Conservation (phyloP, 2,888 invertebrate species). For the Idaea dimidiata region DNA sequence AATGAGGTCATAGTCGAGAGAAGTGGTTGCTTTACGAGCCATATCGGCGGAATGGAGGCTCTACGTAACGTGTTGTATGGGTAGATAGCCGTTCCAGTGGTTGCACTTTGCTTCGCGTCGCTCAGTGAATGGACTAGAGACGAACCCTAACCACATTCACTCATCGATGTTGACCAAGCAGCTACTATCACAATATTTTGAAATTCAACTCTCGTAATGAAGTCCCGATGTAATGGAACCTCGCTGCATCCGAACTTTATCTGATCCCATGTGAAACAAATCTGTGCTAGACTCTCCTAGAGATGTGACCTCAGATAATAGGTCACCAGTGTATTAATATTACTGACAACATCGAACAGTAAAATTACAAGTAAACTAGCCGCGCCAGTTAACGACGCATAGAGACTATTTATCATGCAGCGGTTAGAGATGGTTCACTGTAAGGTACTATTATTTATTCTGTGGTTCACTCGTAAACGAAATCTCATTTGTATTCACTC, state of each 20-base stretch:
- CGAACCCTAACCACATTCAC: constrained; percentile 28
- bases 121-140: constrained; percentile 49
- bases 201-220: constrained; percentile 60
- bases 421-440: constrained; percentile 46
- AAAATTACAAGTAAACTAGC: constrained; percentile 65
- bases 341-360: constrained; percentile 71
- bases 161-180: constrained; percentile 45
- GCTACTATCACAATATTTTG: constrained; percentile 71
- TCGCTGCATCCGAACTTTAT: constrained; percentile 62
- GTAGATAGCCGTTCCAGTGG: constrained; percentile 47
- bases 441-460: no score
- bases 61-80: constrained; percentile 49
- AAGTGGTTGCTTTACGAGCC: constrained; percentile 57
- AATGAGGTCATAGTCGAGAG: constrained; percentile 63
- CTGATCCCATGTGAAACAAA: constrained; percentile 66
- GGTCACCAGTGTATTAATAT: constrained; percentile 76
- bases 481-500: constrained; percentile 70
- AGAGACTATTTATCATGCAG: constrained; percentile 70
- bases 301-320: constrained; percentile 72
- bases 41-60: constrained; percentile 53
- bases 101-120: constrained; percentile 44
- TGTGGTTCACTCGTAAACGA: constrained; percentile 70
- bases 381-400: constrained; percentile 69
- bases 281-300: constrained; percentile 40
- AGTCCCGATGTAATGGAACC: constrained; percentile 48